Evolutionary conservation across 2,888 invertebrate genomes (phyloP), one percentile per base, ranked within the genome.

Genomic region (Acleris holmiana): DNA sequence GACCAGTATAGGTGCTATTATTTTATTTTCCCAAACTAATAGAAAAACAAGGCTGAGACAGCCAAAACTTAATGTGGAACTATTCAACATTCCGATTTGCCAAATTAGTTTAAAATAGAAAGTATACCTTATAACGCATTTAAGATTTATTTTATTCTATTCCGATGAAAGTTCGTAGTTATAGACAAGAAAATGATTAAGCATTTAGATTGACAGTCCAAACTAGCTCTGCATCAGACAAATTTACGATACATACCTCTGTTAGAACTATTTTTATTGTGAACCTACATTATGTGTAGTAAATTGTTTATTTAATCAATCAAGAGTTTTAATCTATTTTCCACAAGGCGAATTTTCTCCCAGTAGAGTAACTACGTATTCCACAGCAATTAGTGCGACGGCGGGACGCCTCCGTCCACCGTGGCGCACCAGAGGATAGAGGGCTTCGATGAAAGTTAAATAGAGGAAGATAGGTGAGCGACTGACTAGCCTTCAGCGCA

Each of bases 241-340:
- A 77, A 82, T 68, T 73, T 73, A 83, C 84, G 13, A 72, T 73
- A 83, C 84, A 84, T 86, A 91, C 86, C 89, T 90, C 86, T 88
- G 86, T 89, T 91, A 89, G 88, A 80, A 83, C 86, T 89, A 89
- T 89, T 91, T 90, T 91, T 90, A 91, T 89, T 89, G 90, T 92
- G 85, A 89, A 90, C 91, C 91, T 91, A 92, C 91, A 89, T 88
- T 87, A 89, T 84, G 90, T 91, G 91, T 92, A 92, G 91, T 92
- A 92, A 92, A 92, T 89, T 92, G 91, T 92, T 92, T 91, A 91
- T 91, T 91, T 91, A 91, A 91, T 90, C 88, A 85, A 73, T 75
- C 72, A 66, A 74, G 76, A 74, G 83, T 85, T 90, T 90, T 77
- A 76, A 76, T 85, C 2, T 35, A 13, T 35, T 35, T 2, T 4